A percentile compares a stretch with the other conserved stretches of the same genome.
phyloP scores from a whole-genome alignment of 2,113 vertebrate species.

The Centropus bengalensis region DNA sequence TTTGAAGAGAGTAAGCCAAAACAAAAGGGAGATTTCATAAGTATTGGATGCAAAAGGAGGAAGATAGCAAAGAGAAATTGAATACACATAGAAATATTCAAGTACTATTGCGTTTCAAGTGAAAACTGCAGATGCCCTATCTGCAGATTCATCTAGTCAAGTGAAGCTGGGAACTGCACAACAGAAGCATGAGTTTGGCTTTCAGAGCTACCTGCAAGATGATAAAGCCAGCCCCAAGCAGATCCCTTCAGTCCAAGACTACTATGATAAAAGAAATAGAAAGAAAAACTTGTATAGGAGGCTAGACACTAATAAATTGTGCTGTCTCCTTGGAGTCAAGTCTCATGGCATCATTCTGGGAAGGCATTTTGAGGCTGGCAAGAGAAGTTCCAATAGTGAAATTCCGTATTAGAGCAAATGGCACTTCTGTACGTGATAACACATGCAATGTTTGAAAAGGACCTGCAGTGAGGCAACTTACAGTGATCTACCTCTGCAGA shows the following conservation, averaged over 20 bases:
- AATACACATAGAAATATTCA: not conserved
- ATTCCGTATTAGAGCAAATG: not conserved
- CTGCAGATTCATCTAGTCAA: not conserved
- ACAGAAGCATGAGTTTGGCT: not conserved
- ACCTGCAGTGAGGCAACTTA: not conserved
- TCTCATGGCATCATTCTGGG: constrained; percentile 17
- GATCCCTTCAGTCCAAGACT: not conserved
- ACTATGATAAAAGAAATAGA: not conserved
- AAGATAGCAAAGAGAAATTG: not conserved
- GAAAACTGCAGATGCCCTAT: not conserved
- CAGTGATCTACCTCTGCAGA: not conserved
- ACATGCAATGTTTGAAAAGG: not conserved
- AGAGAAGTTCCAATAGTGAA: not conserved
- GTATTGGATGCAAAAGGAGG: not conserved
- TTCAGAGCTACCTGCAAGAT: not conserved
- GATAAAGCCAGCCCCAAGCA: not conserved
- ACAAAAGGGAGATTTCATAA: not conserved
- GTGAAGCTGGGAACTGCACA: not conserved
- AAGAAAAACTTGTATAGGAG: constrained; percentile 3
- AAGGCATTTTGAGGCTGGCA: not conserved
- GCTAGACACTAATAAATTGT: constrained; percentile 4
- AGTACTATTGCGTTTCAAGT: not conserved
- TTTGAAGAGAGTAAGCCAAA: not conserved
- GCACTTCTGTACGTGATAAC: not conserved
- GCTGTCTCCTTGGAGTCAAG: constrained; percentile 1